Base-by-base conservation (phyloP, 2,113 vertebrate species). In the Eulemur rufifrons region DNA sequence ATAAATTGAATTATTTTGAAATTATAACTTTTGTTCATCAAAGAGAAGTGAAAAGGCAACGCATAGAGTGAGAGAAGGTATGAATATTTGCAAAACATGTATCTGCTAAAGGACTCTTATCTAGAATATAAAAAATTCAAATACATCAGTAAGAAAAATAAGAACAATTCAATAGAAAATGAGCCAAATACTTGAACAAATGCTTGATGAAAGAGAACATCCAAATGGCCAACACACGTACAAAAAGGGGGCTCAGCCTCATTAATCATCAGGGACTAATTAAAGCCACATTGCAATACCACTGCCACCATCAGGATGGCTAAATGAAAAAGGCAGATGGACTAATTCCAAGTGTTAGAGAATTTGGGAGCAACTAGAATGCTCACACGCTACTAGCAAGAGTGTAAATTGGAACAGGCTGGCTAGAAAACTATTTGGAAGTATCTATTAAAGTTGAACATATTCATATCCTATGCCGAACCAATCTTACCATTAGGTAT, bases 11-110 rank as follows among this genome's bases (percentile, higher is more conserved):
- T 80, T 18, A 52, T 12, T 68, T 45, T 56, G 59, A 85, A 73
- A 39, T 82, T 71, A 52, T 92, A 83, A 68, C 27, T 66, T 59
- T 32, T 66, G 11, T 42, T 95, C 59, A 52, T 66, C 73, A 84
- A 69, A 80, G 29, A 73, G 68, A 97, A 90, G n/a, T 90, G 29
- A 96, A 84, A 94, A 77, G 63, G 37, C 25, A 92, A 77, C 29
- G 13, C 47, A 13, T 15, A 23, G 45, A 92, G 54, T 63, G 12
- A 90, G 59, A 39, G 37, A 42, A 61, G 1, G 17, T 84, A 56
- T 54, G 18, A 54, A 54, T 54, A 83, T 61, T 74, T 92, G 63
- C 29, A 95, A 92, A 94, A 83, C 47, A 73, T 54, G 3, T 14
- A 73, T 29, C 63, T 80, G 52, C 66, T 15, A 54, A 86, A 94